Evolutionary conservation across 2,797 vertebrate species (phyloP).

Genomic region (Alcedo quadribrachys): DNA sequence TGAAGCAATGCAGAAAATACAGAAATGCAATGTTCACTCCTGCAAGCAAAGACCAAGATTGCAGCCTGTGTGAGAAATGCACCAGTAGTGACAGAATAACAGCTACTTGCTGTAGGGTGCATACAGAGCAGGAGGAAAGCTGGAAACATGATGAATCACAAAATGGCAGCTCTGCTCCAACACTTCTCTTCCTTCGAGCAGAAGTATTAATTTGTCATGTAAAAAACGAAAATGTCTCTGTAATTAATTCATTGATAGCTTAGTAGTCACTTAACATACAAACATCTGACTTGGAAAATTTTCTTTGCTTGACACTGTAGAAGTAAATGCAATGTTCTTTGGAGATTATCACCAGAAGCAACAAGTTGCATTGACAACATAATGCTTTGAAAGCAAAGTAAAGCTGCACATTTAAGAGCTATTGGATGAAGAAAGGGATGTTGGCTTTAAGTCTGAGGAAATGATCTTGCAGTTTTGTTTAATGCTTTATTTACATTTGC

Average conservation of each 20-base stretch:
- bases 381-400: not conserved
- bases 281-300: not conserved
- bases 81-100: not conserved
- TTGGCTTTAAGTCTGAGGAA: not conserved
- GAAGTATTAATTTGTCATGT: not conserved
- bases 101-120: not conserved
- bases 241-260: not conserved
- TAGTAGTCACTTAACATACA: not conserved
- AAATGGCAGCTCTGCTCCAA: not conserved
- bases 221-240: not conserved
- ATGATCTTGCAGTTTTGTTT: not conserved
- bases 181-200: not conserved
- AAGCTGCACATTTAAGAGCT: not conserved
- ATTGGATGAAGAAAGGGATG: not conserved
- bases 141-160: not conserved
- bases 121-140: not conserved
- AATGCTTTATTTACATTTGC: not conserved
- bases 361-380: not conserved
- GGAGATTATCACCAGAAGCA: not conserved
- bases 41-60: not conserved
- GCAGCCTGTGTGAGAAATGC: not conserved
- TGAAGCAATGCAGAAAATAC: not conserved
- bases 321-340: not conserved
- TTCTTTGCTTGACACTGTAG: not conserved
- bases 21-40: not conserved